Percentiles rank a stretch among this genome's conserved stretches.
Conservation (phyloP, 2,888 invertebrate genomes). For the Meliscaeva auricollis region DNA sequence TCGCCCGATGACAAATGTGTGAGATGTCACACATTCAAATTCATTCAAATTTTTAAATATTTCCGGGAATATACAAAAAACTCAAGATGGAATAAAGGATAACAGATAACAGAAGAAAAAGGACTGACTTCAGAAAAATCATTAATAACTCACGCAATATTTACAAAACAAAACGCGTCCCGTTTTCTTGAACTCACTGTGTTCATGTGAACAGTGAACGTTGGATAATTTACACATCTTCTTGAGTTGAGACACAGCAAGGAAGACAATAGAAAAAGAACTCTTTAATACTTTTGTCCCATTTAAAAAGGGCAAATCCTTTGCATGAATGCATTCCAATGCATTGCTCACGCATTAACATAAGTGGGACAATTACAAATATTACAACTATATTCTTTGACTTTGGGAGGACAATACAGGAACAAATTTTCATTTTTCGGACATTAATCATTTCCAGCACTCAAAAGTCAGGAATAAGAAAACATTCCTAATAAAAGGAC, state of each 20-base stretch:
- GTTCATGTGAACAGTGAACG: conserved; percentile 28
- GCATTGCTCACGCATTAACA: conserved; percentile 77
- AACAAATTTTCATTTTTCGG: conserved; percentile 77
- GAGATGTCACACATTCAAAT: conserved; percentile 71
- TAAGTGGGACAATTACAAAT: conserved; percentile 82
- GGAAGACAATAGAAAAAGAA: conserved; percentile 20
- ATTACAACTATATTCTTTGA: conserved; percentile 83
- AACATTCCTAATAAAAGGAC: conserved; percentile 14
- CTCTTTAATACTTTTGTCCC: conserved; percentile 42
- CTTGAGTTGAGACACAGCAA: conserved; percentile 44
- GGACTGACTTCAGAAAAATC: conserved; percentile 73
- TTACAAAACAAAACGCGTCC: conserved; percentile 84
- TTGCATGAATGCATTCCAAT: conserved; percentile 75
- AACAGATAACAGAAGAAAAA: conserved; percentile 20
- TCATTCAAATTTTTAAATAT: conserved; percentile 63
- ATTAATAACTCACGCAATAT: conserved; percentile 84
- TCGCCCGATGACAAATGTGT: conserved; percentile 78
- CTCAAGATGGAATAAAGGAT: conserved; percentile 19
- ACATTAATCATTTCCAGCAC: conserved; percentile 75
- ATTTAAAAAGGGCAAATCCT: conserved; percentile 71
- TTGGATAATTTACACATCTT: conserved; percentile 38
- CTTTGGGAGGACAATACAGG: conserved; percentile 66
- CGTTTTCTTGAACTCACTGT: conserved; percentile 34
- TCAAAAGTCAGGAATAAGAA: conserved; percentile 56
- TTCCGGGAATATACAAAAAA: conserved; percentile 1